Base-by-base conservation (phyloP, 2,888 invertebrate species). In the Syritta pipiens region DNA sequence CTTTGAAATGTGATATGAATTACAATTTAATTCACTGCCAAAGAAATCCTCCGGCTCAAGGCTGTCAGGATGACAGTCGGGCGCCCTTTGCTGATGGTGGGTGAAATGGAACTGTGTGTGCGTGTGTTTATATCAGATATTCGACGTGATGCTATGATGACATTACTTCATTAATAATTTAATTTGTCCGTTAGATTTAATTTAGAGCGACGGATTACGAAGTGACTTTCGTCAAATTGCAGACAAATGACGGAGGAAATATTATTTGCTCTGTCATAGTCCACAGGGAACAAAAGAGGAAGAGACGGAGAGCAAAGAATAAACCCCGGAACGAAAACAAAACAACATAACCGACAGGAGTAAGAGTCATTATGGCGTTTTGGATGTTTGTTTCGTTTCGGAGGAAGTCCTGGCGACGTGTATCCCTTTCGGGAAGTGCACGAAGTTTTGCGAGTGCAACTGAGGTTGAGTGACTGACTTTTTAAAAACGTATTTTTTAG, bases 1-100 rank as follows among this genome's bases (percentile, higher is more conserved):
- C 32, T 51, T 51, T 51, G 68, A 59, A 69, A 55, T 71, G 62
- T 71, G 62, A 71, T 71, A 62, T 63, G 62, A 71, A 71, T 62
- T 71, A 62, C 55, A 71, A 71, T 63, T 71, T 71, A 63, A 71
- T 71, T 63, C 62, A 55, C 48, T 62, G 46, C 46, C 55, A 71
- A 48, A 37, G 55, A 55, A 60, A 69, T 53, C 46, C 32, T 53
- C 32, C 20, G 44, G 51, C 51, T 69, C 44, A 51, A 35, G 60
- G 51, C 51, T 60, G 60, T 53, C 42, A 35, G 44, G 26, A 44
- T 69, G 26, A 51, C 51, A 51, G 49, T 35, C 44, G 49, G 60
- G 46, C 55, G 28, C 51, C 63, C 63, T 63, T 53, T n/a, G n/a
- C n/a, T n/a, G n/a, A n/a, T n/a, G n/a, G n/a, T n/a, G n/a, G n/a